phyloP scores from a whole-genome alignment of 2,888 invertebrate genomes.

The Tiliacea citrago region DNA sequence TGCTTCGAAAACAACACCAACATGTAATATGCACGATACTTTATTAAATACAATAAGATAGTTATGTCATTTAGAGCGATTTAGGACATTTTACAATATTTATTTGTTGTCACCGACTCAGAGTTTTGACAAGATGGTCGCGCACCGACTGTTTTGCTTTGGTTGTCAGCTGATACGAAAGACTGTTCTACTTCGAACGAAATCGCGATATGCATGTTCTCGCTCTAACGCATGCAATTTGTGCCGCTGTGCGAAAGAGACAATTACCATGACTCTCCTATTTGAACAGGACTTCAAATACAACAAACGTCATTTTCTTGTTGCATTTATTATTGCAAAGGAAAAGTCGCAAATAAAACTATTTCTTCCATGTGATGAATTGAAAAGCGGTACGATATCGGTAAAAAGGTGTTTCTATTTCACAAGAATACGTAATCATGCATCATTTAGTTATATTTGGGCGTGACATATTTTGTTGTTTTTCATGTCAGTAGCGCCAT shows the following conservation, averaged over 20 bases:
- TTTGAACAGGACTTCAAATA: constrained; percentile 80
- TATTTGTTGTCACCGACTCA: constrained; percentile 90
- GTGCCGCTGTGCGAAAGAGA: constrained; percentile 71
- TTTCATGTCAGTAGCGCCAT: constrained; percentile 76
- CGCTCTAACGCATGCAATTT: constrained; percentile 65
- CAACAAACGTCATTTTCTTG: constrained; percentile 86
- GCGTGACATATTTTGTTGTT: constrained; percentile 81
- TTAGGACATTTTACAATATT: constrained; percentile 90
- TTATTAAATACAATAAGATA: constrained; percentile 83
- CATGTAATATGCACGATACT: constrained; percentile 85
- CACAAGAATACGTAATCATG: constrained; percentile 82
- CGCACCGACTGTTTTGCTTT: constrained; percentile 91
- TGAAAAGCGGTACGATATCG: constrained; percentile 77
- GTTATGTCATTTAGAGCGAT: constrained; percentile 88
- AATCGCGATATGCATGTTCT: constrained; percentile 69
- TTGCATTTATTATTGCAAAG: constrained; percentile 85
- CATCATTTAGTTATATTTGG: constrained; percentile 81
- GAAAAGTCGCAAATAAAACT: constrained; percentile 80
- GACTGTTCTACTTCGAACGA: constrained; percentile 82
- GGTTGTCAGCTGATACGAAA: constrained; percentile 91
- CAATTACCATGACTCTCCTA: constrained; percentile 72
- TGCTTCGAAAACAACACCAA: constrained; percentile 84
- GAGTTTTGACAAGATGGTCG: constrained; percentile 91
- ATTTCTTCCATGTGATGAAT: constrained; percentile 81
- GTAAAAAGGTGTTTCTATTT: constrained; percentile 83